Base-by-base conservation (phyloP, 2,113 vertebrate genomes). In the Anthoscopus minutus region DNA sequence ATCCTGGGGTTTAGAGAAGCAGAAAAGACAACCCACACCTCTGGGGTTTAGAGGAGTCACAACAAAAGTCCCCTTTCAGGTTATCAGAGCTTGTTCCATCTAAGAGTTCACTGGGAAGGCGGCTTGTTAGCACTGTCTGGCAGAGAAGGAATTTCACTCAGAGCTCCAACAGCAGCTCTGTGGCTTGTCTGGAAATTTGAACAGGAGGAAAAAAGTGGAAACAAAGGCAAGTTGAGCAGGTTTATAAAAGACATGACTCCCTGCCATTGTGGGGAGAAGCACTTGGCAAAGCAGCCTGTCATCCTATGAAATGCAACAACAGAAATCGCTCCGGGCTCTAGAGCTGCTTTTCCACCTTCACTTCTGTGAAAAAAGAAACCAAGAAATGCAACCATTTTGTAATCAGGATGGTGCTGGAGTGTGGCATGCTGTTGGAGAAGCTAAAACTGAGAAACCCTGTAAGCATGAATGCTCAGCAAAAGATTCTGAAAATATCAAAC, bases 111-210 rank as follows among this genome's bases (percentile, higher is more conserved):
- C 92, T 40, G 57, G 76, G 67, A 83, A 93, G 79, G 87, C 5
- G 51, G 74, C 93, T 93, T 64, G 89, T 96, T 96, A 97, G 79
- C 82, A 13, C 50, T 60, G 67, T 11, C 78, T 92, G 79, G 42
- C 70, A 80, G 65, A 58, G 82, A 25, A 73, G 54, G 47, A 74
- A 86, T 95, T 78, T 94, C 82, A 92, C 62, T 91, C 25, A 66
- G 15, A 83, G 85, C 71, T 95, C 89, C 61, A 72, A 45, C 15
- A 81, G 77, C 77, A 93, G 89, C 35, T 58, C 84, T 44, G 74
- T 24, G 66, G 22, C 79, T 95, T 48, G 66, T 62, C 89, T 89
- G 51, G 45, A 47, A 88, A 77, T 51, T 0, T 48, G 56, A 94
- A 77, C 51, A 78, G 47, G 47, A 47, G 44, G 54, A 51, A 89